phyloP scores from a whole-genome alignment of 92 coral and sea anemone genomes.

The Desmophyllum pertusum region DNA sequence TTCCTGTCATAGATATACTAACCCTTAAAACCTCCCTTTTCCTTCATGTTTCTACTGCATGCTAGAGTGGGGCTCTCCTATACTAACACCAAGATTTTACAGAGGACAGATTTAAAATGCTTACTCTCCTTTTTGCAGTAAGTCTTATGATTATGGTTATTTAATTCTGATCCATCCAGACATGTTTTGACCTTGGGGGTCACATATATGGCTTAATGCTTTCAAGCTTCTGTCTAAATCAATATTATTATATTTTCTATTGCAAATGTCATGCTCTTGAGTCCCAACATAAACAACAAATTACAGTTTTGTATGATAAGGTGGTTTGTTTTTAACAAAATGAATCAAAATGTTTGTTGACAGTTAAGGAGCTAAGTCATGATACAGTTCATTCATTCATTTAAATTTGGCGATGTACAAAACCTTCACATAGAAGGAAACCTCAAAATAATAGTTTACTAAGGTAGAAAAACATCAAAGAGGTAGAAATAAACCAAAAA shows the following conservation, averaged over 20 bases:
- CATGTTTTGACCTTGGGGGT: conserved; percentile 19
- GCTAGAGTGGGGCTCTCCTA: conserved; percentile 31
- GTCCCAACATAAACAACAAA: background rate
- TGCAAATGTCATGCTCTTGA: background rate
- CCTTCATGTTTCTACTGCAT: conserved; percentile 20
- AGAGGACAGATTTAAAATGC: conserved; percentile 40
- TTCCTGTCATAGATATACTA: conserved; percentile 13
- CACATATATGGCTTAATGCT: background rate
- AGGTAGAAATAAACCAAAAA: no score
- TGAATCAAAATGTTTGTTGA: background rate
- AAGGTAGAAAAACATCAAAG: no score
- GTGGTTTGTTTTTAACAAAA: background rate
- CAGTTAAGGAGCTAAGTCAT: no score
- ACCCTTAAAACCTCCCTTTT: background rate
- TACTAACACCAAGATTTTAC: conserved; percentile 27
- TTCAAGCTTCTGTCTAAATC: background rate
- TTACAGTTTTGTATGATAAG: background rate
- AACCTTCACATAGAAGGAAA: no score
- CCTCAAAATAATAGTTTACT: no score
- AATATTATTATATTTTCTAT: background rate
- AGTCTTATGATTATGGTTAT: conserved; percentile 24
- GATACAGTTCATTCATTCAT: no score
- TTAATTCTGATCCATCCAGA: background rate
- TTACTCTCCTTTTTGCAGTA: conserved; percentile 69
- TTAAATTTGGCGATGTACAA: no score